phyloP scores from a whole-genome alignment of 2,888 invertebrate genomes.

The Ephialtes manifestator region DNA sequence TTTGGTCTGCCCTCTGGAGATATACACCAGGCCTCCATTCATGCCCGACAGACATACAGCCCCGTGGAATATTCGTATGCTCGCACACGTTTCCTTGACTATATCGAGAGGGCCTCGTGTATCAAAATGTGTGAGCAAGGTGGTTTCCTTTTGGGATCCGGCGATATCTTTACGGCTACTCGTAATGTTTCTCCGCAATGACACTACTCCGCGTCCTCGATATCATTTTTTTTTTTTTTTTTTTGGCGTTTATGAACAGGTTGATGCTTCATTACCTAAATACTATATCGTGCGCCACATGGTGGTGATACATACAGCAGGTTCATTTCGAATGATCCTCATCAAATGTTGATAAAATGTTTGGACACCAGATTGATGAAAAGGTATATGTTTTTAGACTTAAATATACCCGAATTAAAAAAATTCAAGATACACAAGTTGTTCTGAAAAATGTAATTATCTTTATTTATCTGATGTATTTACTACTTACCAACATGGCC shows the following conservation, averaged over 20 bases:
- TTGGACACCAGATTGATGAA: not conserved
- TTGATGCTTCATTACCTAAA: constrained; percentile 28
- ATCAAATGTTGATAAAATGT: not conserved
- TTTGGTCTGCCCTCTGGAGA: constrained; percentile 74
- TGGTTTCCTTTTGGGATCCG: constrained; percentile 38
- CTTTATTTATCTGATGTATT: not conserved
- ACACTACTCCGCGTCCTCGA: constrained; percentile 17
- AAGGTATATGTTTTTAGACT: not conserved
- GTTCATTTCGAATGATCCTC: not conserved
- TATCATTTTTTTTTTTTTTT: constrained; percentile 52
- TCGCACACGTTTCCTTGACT: constrained; percentile 7
- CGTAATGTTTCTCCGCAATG: constrained; percentile 59
- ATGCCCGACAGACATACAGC: constrained; percentile 35
- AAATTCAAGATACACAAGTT: not conserved
- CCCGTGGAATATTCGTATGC: constrained; percentile 6
- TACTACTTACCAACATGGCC: not conserved
- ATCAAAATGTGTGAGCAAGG: constrained; percentile 51
- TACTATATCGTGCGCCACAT: not conserved
- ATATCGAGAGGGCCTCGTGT: constrained; percentile 27
- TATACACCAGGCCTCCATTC: constrained; percentile 65
- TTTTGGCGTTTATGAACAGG: constrained; percentile 30
- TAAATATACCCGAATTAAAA: not conserved
- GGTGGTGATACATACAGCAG: not conserved
- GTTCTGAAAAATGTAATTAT: not conserved
- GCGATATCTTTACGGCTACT: constrained; percentile 70